These are phyloP conservation scores for Mythimna vitellina DNA, from an alignment of 2,888 invertebrate genomes.

Conservation along the genomic window DNA sequence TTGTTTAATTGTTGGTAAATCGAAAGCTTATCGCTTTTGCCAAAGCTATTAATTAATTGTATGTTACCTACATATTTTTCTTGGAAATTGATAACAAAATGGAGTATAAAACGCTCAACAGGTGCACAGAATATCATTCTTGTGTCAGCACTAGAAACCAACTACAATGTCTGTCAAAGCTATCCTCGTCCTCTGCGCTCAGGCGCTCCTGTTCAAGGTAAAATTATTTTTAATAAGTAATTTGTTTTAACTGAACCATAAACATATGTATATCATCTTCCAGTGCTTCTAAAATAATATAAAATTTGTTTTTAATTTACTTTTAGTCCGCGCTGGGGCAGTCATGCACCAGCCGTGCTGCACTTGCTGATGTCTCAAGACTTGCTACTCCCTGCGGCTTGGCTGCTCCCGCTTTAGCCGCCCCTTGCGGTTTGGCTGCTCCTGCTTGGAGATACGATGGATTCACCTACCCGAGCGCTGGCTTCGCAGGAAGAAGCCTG, in stretches of 20 bases:
- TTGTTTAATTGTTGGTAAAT: too few species aligned
- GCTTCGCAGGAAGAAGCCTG: conserved; percentile 16
- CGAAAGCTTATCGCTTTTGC: too few species aligned
- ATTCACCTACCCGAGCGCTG: background rate
- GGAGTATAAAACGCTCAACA: too few species aligned
- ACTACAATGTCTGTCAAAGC: conserved; percentile 48
- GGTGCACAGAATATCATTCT: background rate
- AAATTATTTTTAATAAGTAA: background rate
- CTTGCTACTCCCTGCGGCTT: conserved; percentile 20
- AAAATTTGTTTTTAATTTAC: background rate
- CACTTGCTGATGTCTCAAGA: conserved; percentile 33
- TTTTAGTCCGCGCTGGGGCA: conserved; percentile 40
- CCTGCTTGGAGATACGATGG: conserved; percentile 5
- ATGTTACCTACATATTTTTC: too few species aligned
- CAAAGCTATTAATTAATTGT: too few species aligned
- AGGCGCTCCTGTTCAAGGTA: conserved; percentile 17
- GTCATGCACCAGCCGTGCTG: conserved; percentile 33
- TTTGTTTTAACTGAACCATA: too few species aligned
- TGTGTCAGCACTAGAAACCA: too few species aligned
- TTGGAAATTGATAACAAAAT: too few species aligned
- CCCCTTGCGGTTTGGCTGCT: conserved; percentile 6
- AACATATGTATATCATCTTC: too few species aligned
- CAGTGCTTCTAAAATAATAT: too few species aligned
- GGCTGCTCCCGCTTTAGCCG: background rate
- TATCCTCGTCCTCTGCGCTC: conserved; percentile 47